Percentiles rank a stretch among this genome's conserved stretches.
These are phyloP conservation scores for Drosophila lini DNA, from an alignment of 1,140 invertebrate species.

Conservation along the genomic window DNA sequence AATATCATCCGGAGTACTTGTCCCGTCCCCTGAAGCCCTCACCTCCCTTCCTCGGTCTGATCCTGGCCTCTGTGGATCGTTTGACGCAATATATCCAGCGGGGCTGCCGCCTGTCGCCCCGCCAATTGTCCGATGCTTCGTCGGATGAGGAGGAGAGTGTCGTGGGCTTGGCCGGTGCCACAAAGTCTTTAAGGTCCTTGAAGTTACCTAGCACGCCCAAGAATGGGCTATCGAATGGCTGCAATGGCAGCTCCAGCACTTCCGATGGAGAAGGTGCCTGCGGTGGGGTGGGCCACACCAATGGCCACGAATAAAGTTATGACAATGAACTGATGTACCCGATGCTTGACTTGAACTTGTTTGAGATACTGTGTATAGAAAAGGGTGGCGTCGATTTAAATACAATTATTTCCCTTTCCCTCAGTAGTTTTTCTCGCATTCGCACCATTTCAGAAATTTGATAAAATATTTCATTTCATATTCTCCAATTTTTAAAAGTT, in stretches of 20 bases:
- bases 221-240: slow-evolving; percentile 48
- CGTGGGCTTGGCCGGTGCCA: slow-evolving; percentile 15
- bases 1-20: slow-evolving; percentile 99
- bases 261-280: slow-evolving; percentile 57
- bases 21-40: slow-evolving; percentile 97
- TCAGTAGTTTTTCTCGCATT: no score
- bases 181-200: slow-evolving; percentile 30
- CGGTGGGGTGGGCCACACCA: slow-evolving; percentile 2
- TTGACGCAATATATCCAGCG: slow-evolving; percentile 89
- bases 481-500: background rate
- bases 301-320: slow-evolving; percentile 23
- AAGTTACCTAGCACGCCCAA: slow-evolving; percentile 28
- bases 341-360: background rate
- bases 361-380: slow-evolving; percentile 13
- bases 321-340: slow-evolving; percentile 1
- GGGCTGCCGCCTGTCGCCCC: slow-evolving; percentile 89
- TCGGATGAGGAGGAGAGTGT: slow-evolving; percentile 86
- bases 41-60: slow-evolving; percentile 97
- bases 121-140: slow-evolving; percentile 88
- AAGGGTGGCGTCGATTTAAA: slow-evolving; percentile 14
- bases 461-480: no score
- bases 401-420: background rate
- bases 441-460: no score
- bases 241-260: slow-evolving; percentile 27
- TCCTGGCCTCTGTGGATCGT: slow-evolving; percentile 93